phyloP scores from a whole-genome alignment of 2,113 vertebrate species.

The Nerophis lumbriciformis region DNA sequence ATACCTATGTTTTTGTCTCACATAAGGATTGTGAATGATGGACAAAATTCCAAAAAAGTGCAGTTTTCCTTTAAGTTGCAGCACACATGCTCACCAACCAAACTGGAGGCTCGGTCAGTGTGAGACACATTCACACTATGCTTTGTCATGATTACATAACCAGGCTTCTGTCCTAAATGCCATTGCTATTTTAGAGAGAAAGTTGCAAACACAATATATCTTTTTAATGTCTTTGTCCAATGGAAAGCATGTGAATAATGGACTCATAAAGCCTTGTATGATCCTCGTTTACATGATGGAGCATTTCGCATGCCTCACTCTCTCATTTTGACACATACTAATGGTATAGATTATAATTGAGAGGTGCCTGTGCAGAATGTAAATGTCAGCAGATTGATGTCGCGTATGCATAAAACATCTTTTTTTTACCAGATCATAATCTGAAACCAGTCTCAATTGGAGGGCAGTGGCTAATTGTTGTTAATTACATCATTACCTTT shows the following conservation, averaged over 20 bases:
- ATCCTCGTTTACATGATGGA: not conserved
- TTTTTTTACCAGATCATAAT: not conserved
- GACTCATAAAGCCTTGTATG: not conserved
- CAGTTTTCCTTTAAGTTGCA: not conserved
- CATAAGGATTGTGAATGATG: too few species aligned
- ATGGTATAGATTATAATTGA: not conserved
- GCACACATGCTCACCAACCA: not conserved
- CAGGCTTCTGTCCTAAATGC: not conserved
- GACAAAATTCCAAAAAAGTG: too few species aligned
- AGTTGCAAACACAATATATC: not conserved
- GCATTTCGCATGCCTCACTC: not conserved
- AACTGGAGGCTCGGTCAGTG: not conserved
- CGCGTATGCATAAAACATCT: not conserved
- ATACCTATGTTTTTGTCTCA: too few species aligned
- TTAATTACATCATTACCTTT: not conserved
- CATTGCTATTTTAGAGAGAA: not conserved
- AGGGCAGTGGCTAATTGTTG: constrained; percentile 4
- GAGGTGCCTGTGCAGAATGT: not conserved
- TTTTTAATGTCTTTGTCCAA: not conserved
- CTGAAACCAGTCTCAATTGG: constrained; percentile 1
- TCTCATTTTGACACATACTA: not conserved
- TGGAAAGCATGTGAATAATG: not conserved
- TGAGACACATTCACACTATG: not conserved
- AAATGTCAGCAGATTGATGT: not conserved
- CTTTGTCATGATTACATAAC: constrained; percentile 19